Base-by-base conservation (phyloP, 2,888 invertebrate species). In the Hemithea aestivaria region DNA sequence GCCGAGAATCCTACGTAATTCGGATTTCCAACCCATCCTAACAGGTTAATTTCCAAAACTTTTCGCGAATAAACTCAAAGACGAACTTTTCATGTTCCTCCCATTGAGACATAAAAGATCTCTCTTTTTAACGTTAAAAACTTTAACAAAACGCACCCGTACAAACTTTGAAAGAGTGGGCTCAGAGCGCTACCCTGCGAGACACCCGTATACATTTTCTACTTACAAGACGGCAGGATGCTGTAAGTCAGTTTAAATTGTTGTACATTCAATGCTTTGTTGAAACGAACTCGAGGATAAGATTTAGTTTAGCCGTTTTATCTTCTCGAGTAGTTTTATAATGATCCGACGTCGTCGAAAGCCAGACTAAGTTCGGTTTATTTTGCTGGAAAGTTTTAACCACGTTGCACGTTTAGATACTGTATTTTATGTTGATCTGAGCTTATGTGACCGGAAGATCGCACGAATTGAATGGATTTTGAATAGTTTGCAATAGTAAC, bases 41-140 rank as follows among this genome's bases (percentile, higher is more conserved):
- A 65, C 63, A 65, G 72, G 71, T 66, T 72, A 70, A 73, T 72
- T 72, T 62, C 43, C 48, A 40, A 67, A 68, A n/a, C 56, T 72
- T 62, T 33, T 55, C 56, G 44, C 52, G 56, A 56, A 56, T 60
- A 55, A 55, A 52, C 51, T 48, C 43, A 24, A 32, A 20, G 25
- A 26, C 20, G 36, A 63, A 66, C 47, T 64, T 62, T 59, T 29
- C 50, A 38, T 56, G 60, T 58, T 55, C 44, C 51, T 48, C 31
- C 58, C 61, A 65, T 64, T 58, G 63, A 66, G 62, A 62, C 60
- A 59, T 66, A 62, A 65, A 67, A 58, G 53, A 59, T 63, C 64
- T 72, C 66, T 61, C 61, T 59, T 66, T 68, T 67, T 40, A 37
- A 45, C 47, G 43, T 45, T 47, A 38, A 42, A 54, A 54, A 51